Evolutionary conservation across 2,888 invertebrate species (phyloP).

Genomic region (Chironomus tentans): DNA sequence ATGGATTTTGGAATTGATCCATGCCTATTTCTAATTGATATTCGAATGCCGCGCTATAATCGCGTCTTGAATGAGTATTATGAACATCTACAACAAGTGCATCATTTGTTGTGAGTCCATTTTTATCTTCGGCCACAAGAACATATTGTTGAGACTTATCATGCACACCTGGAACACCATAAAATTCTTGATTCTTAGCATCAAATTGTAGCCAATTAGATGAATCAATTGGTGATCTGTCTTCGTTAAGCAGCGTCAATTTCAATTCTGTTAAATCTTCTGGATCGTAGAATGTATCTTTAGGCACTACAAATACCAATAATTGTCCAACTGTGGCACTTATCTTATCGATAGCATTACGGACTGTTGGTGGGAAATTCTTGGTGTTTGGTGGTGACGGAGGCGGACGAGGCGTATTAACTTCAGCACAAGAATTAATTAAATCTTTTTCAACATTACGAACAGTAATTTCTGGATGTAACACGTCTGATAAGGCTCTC

Average conservation of each 20-base stretch:
- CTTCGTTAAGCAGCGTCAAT: constrained; percentile 62
- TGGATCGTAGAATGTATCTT: constrained; percentile 82
- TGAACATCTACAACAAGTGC: constrained; percentile 67
- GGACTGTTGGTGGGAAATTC: constrained; percentile 60
- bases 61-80: constrained; percentile 47
- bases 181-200: constrained; percentile 77
- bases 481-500: constrained; percentile 47
- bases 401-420: constrained; percentile 44
- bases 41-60: constrained; percentile 69
- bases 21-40: constrained; percentile 65
- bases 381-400: constrained; percentile 47
- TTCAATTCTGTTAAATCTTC: constrained; percentile 73
- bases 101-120: constrained; percentile 66
- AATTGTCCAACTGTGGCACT: constrained; percentile 75
- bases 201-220: constrained; percentile 86
- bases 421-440: constrained; percentile 56
- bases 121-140: constrained; percentile 62
- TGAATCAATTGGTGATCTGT: constrained; percentile 55
- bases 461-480: constrained; percentile 58
- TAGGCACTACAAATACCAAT: constrained; percentile 70
- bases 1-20: constrained; percentile 58
- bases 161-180: constrained; percentile 71
- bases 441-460: constrained; percentile 57
- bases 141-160: constrained; percentile 40
- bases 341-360: constrained; percentile 78